A percentile compares a stretch with the other conserved stretches of the same genome.
phyloP scores from a whole-genome alignment of 2,888 invertebrate genomes.

The Chymomyza caudatula region DNA sequence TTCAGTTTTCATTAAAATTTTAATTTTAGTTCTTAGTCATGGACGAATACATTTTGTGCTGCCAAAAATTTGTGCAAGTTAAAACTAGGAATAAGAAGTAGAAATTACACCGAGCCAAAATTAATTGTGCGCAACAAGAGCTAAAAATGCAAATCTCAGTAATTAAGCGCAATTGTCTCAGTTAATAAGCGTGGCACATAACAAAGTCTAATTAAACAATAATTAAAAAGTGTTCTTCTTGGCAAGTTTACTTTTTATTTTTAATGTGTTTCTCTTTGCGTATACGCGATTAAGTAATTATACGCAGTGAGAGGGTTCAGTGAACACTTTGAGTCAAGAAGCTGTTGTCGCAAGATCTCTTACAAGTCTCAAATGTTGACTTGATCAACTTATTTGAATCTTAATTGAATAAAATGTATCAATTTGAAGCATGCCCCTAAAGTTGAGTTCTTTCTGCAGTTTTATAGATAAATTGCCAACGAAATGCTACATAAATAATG shows the following conservation, averaged over 20 bases:
- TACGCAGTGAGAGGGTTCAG: not conserved
- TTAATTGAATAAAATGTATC: not conserved
- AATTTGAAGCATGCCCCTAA: not conserved
- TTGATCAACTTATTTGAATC: not conserved
- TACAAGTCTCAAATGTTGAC: not conserved
- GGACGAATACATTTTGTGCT: conserved; percentile 4
- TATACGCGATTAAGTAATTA: not conserved
- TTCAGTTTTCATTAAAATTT: conserved; percentile 18
- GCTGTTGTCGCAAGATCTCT: not conserved
- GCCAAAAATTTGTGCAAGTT: not conserved
- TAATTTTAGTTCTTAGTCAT: conserved; percentile 15
- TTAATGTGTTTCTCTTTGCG: not conserved
- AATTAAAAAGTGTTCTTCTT: conserved; percentile 49
- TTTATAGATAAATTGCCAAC: not conserved
- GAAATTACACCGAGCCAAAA: conserved; percentile 29
- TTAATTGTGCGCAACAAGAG: conserved; percentile 44
- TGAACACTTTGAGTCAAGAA: not conserved
- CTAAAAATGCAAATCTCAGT: conserved; percentile 49
- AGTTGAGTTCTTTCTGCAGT: not conserved
- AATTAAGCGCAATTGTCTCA: conserved; percentile 64
- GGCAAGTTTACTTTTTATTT: not conserved
- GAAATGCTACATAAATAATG: not conserved
- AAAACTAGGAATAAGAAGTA: not conserved
- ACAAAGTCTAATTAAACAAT: conserved; percentile 59
- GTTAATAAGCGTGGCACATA: conserved; percentile 14